phyloP scores from a whole-genome alignment of 2,113 vertebrate species.

The Lycaon pictus region DNA sequence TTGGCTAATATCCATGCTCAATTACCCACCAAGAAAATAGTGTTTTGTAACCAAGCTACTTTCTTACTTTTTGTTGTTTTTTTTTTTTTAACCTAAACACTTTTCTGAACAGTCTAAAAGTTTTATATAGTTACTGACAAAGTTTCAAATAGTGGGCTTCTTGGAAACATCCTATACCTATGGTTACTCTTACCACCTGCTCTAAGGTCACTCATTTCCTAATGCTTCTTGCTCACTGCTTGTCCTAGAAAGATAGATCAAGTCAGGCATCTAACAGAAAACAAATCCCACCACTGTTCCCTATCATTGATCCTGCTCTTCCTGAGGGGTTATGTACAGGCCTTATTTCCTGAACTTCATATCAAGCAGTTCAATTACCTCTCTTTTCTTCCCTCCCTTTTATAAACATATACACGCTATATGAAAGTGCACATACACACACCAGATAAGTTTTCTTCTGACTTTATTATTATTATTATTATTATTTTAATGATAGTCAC shows the following conservation, averaged over 20 bases:
- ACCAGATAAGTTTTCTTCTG: not conserved
- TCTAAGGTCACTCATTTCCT: not conserved
- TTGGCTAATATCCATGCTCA: constrained; percentile 19
- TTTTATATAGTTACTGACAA: not conserved
- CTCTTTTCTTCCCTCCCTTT: not conserved
- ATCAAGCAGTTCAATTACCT: constrained; percentile 15
- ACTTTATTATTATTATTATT: too few relatives aligned
- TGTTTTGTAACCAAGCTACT: constrained; percentile 33
- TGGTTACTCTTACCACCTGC: not conserved
- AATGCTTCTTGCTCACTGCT: not conserved
- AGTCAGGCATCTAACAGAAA: not conserved
- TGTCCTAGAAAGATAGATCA: not conserved
- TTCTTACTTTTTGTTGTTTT: not conserved
- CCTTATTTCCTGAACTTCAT: not conserved
- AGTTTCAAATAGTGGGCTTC: constrained; percentile 15
- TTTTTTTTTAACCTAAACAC: not conserved
- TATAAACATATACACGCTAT: not conserved
- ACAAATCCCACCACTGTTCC: not conserved
- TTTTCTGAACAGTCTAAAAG: constrained; percentile 10
- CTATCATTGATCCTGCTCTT: not conserved
- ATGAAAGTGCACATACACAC: not conserved
- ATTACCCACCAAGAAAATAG: not conserved
- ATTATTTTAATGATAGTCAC: too few relatives aligned
- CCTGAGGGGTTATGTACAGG: not conserved
- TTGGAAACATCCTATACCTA: not conserved